Conservation (phyloP, 2,113 vertebrate species). For the Pyxicephalus adspersus region DNA sequence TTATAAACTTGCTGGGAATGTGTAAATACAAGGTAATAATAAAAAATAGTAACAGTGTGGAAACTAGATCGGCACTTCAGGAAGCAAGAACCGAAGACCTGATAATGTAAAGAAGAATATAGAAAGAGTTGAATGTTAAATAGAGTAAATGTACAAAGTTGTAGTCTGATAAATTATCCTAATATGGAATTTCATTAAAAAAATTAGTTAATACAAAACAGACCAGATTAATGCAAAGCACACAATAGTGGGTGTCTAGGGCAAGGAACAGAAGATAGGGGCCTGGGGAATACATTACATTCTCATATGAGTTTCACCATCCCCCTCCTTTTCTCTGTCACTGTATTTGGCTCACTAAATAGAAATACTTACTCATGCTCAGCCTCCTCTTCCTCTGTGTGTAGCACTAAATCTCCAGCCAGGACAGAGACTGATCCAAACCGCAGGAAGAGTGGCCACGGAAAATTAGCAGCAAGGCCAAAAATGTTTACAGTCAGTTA, state of each 20-base stretch:
- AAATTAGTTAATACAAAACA: not conserved
- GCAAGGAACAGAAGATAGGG: not conserved
- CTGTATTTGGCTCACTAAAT: conserved; percentile 44
- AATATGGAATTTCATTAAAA: not conserved
- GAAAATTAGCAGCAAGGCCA: conserved; percentile 29
- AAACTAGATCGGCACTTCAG: too few relatives aligned
- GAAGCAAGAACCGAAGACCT: too few relatives aligned
- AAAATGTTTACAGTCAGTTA: conserved; percentile 35
- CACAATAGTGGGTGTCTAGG: conserved; percentile 14
- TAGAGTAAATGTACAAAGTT: not conserved
- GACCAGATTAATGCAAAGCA: not conserved
- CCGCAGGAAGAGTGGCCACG: conserved; percentile 26
- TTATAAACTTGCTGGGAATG: too few relatives aligned
- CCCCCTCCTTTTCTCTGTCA: conserved; percentile 45
- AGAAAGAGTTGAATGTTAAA: not conserved
- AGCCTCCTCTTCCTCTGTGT: conserved; percentile 54
- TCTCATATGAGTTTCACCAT: conserved; percentile 47
- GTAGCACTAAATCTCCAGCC: conserved; percentile 42
- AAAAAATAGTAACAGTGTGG: too few relatives aligned
- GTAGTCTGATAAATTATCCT: not conserved
- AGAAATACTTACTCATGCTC: conserved; percentile 56
- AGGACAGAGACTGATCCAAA: conserved; percentile 47
- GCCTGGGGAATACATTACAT: conserved; percentile 40
- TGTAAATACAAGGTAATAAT: too few relatives aligned
- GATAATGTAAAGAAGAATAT: too few relatives aligned